Conservation (phyloP, 2,888 invertebrate species). For the Campoplex capitator region DNA sequence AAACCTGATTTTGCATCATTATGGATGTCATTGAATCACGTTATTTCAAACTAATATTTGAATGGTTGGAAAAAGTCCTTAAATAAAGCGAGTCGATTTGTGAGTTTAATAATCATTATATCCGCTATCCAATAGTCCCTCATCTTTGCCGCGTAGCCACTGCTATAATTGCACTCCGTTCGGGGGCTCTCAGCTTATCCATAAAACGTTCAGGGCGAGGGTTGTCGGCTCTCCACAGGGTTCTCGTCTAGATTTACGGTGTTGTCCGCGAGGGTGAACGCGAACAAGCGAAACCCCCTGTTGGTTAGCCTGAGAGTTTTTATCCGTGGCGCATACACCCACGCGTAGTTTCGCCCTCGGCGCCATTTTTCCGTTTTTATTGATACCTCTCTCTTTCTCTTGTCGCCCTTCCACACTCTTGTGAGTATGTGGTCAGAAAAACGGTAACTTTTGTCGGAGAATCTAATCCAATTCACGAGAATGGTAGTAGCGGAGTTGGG, state of each 20-base stretch:
- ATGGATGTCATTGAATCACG: neutral
- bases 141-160: conserved; percentile 35
- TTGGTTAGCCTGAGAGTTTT: conserved; percentile 51
- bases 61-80: conserved; percentile 6
- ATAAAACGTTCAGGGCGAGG: conserved; percentile 52
- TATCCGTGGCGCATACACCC: conserved; percentile 21
- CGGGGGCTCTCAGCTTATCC: conserved; percentile 42
- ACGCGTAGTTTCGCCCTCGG: neutral
- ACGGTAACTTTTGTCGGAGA: conserved; percentile 74
- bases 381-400: conserved; percentile 60
- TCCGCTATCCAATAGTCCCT: conserved; percentile 36
- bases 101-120: conserved; percentile 64
- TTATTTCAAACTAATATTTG: conserved; percentile 9
- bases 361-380: conserved; percentile 66
- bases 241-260: conserved; percentile 60
- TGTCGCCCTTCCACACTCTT: neutral
- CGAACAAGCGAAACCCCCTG: conserved; percentile 12
- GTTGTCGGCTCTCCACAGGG: conserved; percentile 30
- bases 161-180: conserved; percentile 62
- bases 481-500: conserved; percentile 56
- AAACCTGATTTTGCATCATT: neutral
- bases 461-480: conserved; percentile 78
- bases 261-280: conserved; percentile 41
- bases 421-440: conserved; percentile 62
- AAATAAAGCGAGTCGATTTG: conserved; percentile 45